Evolutionary conservation across 2,797 vertebrate genomes (phyloP).

Genomic region (Molossus alvarezi): DNA sequence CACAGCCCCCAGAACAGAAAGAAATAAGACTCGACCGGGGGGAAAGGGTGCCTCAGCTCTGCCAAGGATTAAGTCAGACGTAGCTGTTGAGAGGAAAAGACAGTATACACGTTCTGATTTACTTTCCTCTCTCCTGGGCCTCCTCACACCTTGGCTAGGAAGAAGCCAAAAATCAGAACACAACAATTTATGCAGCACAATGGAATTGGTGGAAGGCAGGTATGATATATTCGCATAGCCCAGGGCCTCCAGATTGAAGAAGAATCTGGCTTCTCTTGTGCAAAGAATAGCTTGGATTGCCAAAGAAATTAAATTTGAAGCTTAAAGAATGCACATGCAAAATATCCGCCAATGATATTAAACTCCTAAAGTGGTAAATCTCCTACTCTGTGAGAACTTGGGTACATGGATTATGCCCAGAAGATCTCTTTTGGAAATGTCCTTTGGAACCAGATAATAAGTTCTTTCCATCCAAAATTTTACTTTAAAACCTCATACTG

Average conservation of each 20-base stretch:
- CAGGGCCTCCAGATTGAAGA: constrained; percentile 67
- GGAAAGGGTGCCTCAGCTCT: constrained; percentile 57
- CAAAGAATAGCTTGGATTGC: constrained; percentile 80
- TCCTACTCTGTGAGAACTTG: constrained; percentile 61
- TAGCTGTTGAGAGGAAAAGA: constrained; percentile 73
- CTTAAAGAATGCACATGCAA: constrained; percentile 74
- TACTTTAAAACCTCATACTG: constrained; percentile 76
- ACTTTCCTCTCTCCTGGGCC: constrained; percentile 79
- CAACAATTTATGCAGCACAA: constrained; percentile 86
- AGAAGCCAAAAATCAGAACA: constrained; percentile 75
- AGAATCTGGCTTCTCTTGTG: constrained; percentile 81
- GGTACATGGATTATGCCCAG: constrained; percentile 33
- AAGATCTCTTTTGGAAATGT: constrained; percentile 74
- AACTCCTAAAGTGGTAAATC: constrained; percentile 78
- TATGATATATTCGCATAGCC: constrained; percentile 86
- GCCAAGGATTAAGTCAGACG: constrained; percentile 82
- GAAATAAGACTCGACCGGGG: constrained; percentile 76
- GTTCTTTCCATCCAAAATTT: constrained; percentile 76
- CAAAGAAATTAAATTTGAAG: constrained; percentile 89
- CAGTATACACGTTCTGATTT: constrained; percentile 77
- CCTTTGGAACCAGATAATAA: constrained; percentile 77
- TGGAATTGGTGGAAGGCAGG: constrained; percentile 83
- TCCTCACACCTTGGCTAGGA: constrained; percentile 86
- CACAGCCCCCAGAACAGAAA: constrained; percentile 54
- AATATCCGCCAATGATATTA: constrained; percentile 72